Conservation (phyloP, 2,113 vertebrate genomes). For the Charadrius vociferus region DNA sequence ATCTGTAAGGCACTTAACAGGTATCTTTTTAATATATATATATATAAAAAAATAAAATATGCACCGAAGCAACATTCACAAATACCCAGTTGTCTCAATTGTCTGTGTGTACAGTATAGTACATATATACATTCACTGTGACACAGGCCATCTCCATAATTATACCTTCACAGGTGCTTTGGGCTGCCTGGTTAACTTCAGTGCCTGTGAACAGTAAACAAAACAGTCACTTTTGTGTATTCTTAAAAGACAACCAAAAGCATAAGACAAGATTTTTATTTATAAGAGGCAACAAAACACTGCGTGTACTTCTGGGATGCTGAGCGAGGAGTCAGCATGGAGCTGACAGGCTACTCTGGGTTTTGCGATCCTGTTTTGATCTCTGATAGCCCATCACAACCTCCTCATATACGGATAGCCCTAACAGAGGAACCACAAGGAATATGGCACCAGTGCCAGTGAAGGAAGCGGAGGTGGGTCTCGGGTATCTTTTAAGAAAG, state of each 20-base stretch:
- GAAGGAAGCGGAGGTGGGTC: not conserved
- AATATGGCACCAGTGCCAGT: rapidly evolving
- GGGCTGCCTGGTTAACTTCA: constrained; percentile 82
- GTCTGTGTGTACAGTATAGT: constrained; percentile 70
- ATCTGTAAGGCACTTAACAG: constrained; percentile 84
- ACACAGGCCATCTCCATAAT: constrained; percentile 19
- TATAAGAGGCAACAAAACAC: not conserved
- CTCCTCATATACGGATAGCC: not conserved
- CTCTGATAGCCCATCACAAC: not conserved
- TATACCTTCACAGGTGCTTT: constrained; percentile 82
- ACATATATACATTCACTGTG: constrained; percentile 70
- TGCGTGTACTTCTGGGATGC: rapidly evolving
- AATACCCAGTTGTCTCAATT: constrained; percentile 66
- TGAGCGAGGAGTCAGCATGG: not conserved
- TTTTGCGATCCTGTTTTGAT: not conserved
- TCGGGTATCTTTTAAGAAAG: not conserved
- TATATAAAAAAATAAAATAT: constrained; percentile 84
- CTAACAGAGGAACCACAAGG: not conserved
- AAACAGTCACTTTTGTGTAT: not conserved
- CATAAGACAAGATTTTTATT: not conserved
- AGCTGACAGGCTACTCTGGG: not conserved
- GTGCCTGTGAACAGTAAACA: constrained; percentile 73
- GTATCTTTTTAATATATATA: constrained; percentile 58
- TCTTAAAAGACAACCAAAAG: not conserved
- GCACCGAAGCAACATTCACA: constrained; percentile 75